Base-by-base conservation (phyloP, 2,797 vertebrate genomes). In the Pseudomugil gertrudae region DNA sequence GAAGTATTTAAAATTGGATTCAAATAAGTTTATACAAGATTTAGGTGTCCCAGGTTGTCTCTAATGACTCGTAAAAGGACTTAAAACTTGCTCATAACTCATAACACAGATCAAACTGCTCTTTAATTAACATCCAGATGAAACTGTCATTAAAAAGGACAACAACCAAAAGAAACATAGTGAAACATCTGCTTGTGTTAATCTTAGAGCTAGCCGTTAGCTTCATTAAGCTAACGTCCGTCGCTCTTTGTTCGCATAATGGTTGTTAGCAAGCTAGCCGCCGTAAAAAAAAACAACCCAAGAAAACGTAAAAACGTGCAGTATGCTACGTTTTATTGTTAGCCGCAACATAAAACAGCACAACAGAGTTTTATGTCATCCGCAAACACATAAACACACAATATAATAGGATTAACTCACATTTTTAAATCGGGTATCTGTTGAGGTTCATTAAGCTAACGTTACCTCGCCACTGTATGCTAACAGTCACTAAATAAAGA, bases 241-340 rank as follows among this genome's bases (percentile, higher is more conserved):
- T 35, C 47, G 77, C 53, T 87, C 88, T 91, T 90, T 92, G 90
- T 92, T 89, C 84, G 47, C 72, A 75, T 65, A 71, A 67, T 57
- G 75, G 73, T 61, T 50, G 60, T 38, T 35, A 80, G 72, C 69
- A 47, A 47, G 83, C 84, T 88, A 90, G 76, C 85, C 19, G 60
- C 51, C 43, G 27, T n/a, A 77, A 53, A 59, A 14, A 23, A 32
- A 32, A 32, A 32, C 4, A 32, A 32, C 29, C 3, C 4, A 32
- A 32, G 4, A 32, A 32, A 32, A 56, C 23, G 23, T 4, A 13
- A 24, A 36, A 33, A 56, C 14, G 33, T 29, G 21, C 36, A 57
- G 8, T 33, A 57, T n/a, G 10, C 13, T 0, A 55, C 71, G 57
- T 66, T 72, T 21, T 3, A 33, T 3, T 21, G 57, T 45, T 32